Base-by-base conservation (phyloP, 2,797 vertebrate species). In the Ara ararauna region DNA sequence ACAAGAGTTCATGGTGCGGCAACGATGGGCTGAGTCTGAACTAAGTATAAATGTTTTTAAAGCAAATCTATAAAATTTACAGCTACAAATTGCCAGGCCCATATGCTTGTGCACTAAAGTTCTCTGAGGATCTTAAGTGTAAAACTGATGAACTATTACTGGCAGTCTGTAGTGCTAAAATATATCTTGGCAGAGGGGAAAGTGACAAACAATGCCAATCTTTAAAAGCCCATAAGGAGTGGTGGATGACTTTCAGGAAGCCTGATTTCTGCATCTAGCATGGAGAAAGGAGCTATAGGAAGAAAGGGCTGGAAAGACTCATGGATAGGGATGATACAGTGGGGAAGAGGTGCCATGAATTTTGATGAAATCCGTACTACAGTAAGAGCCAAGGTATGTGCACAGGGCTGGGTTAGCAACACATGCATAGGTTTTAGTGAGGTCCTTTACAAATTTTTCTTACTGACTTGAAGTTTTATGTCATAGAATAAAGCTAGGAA, bases 1-100 rank as follows among this genome's bases (percentile, higher is more conserved):
- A 19, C 1, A 2, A 15, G 58, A 68, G 22, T 22, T 82, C 58
- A 24, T 0, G 3, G 34, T 42, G 45, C 44, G n/a, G 64, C 27
- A 0, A 0, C 0, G 0, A 38, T 20, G n/a, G 26, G 19, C 44
- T 44, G 19, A 51, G 42, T 24, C 54, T 0, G 5, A 73, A 40
- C 32, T 72, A 74, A 27, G 44, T 26, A 89, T 58, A 81, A 92
- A 86, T 0, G 3, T 54, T 86, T 73, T 50, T 71, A 89, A 73
- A 85, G 61, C 34, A 79, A 76, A 91, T 91, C 78, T 68, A 78
- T 82, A 78, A 56, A 82, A 78, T 78, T 34, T 79, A 90, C 60
- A 67, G 76, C 84, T 89, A 85, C 58, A 87, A 92, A 78, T 82
- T 72, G 53, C 58, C 7, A 6, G 81, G 45, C 53, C 67, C 24